Conservation (phyloP, 2,797 vertebrate species). For the Microcaecilia unicolor region DNA sequence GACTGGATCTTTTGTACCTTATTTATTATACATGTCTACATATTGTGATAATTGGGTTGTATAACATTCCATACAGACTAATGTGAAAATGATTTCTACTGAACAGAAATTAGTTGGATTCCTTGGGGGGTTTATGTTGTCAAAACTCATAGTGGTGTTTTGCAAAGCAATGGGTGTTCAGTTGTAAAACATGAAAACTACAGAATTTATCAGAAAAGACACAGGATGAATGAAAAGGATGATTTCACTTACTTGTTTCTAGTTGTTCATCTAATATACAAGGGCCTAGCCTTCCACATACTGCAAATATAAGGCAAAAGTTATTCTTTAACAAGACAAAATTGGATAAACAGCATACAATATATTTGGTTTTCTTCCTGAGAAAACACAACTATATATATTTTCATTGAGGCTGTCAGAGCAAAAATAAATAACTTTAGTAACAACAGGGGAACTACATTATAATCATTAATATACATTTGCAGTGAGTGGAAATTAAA, state of each 20-base stretch:
- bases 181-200: conserved; percentile 40
- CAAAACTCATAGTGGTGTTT: conserved; percentile 58
- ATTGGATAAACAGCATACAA: conserved; percentile 37
- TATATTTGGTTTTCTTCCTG: no score
- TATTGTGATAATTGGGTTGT: conserved; percentile 49
- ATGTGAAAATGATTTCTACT: conserved; percentile 45
- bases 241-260: conserved; percentile 47
- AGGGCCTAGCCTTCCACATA: conserved; percentile 31
- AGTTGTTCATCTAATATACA: conserved; percentile 31
- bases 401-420: no score
- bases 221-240: conserved; percentile 35
- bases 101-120: conserved; percentile 55
- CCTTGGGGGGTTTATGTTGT: conserved; percentile 54
- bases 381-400: no score
- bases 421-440: no score
- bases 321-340: conserved; percentile 29
- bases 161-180: conserved; percentile 58
- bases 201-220: conserved; percentile 54
- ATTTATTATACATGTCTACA: conserved; percentile 45
- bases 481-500: no score
- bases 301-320: conserved; percentile 15
- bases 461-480: no score
- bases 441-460: no score
- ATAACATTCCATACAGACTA: conserved; percentile 37
- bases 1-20: conserved; percentile 22